Evolutionary conservation across 2,888 invertebrate genomes (phyloP).

Genomic region (Sminthurinus aureus): DNA sequence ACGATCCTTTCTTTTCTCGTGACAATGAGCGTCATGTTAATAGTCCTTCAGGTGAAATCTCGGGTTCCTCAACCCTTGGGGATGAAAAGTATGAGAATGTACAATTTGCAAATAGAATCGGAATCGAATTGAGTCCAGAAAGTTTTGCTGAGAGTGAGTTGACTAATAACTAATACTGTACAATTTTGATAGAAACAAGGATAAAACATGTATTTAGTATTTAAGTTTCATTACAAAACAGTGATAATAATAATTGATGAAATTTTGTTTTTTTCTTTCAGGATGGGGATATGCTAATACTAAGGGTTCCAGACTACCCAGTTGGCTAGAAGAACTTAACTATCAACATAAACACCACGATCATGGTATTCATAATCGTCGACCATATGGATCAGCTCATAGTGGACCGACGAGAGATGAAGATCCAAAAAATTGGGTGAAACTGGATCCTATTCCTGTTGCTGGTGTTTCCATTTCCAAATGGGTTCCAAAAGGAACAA

Average conservation of each 20-base stretch:
- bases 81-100: constrained; percentile 39
- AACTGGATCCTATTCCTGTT: constrained; percentile 57
- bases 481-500: constrained; percentile 59
- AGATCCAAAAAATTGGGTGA: constrained; percentile 57
- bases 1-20: constrained; percentile 52
- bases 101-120: constrained; percentile 51
- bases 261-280: constrained; percentile 33
- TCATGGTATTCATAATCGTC: constrained; percentile 27
- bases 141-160: constrained; percentile 54
- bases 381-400: constrained; percentile 15
- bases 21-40: neutral
- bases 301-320: constrained; percentile 48
- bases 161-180: neutral
- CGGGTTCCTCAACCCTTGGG: constrained; percentile 1
- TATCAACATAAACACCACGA: constrained; percentile 7
- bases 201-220: neutral
- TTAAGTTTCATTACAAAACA: neutral
- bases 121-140: constrained; percentile 56
- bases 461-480: constrained; percentile 57
- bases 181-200: neutral
- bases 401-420: constrained; percentile 36
- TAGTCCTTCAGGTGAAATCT: neutral
- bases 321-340: constrained; percentile 54
- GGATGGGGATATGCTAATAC: constrained; percentile 28
- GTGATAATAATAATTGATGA: neutral